phyloP scores from a whole-genome alignment of 2,113 vertebrate species.

The Plotosus lineatus region DNA sequence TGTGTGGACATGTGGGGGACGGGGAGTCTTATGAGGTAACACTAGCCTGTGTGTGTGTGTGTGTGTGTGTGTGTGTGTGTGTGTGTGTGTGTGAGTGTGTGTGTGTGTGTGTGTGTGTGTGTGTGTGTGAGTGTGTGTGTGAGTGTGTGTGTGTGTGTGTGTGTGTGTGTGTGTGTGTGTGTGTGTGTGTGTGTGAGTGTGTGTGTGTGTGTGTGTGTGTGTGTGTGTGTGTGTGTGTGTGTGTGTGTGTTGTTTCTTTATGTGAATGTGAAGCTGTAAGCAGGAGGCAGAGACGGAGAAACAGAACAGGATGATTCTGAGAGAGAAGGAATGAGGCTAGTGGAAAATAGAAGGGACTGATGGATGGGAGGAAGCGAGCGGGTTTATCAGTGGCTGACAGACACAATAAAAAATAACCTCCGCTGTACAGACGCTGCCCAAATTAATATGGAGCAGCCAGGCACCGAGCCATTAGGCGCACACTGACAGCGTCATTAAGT shows the following conservation, averaged over 20 bases:
- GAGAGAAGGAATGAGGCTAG: conserved; percentile 50
- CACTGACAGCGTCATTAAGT: conserved; percentile 73
- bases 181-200: conserved; percentile 38
- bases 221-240: neutral
- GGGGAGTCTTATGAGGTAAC: too few relatives aligned
- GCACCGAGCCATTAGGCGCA: conserved; percentile 71
- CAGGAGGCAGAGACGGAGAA: conserved; percentile 39
- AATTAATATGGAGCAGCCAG: conserved; percentile 76
- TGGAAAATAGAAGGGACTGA: conserved; percentile 53
- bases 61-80: neutral
- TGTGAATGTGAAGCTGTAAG: conserved; percentile 19
- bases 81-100: neutral
- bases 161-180: neutral
- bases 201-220: too few relatives aligned
- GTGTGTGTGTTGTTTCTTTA: conserved; percentile 51
- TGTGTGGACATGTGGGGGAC: too few relatives aligned
- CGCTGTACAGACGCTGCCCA: conserved; percentile 63
- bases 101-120: too few relatives aligned
- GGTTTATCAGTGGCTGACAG: conserved; percentile 77
- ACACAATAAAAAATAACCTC: conserved; percentile 79
- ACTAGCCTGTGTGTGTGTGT: neutral
- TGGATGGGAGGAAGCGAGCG: conserved; percentile 66
- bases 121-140: conserved; percentile 42
- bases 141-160: too few relatives aligned
- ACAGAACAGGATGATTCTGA: conserved; percentile 39